phyloP scores from a whole-genome alignment of 2,888 invertebrate genomes.

The Morpho achilles region DNA sequence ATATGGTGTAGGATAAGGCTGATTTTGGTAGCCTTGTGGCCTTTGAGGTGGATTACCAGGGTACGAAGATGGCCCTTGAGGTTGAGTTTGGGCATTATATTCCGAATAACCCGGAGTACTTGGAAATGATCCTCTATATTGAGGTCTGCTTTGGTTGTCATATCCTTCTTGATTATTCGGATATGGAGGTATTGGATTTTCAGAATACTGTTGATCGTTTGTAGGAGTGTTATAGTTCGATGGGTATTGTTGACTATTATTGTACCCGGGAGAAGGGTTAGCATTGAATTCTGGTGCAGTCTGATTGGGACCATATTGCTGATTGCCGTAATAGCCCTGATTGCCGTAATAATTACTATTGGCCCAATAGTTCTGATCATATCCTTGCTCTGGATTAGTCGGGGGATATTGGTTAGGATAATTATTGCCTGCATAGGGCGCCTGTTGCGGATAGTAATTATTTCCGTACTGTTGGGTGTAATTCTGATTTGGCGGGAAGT shows the following conservation, averaged over 20 bases:
- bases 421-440: slow-evolving; percentile 50
- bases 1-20: slow-evolving; percentile 51
- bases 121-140: slow-evolving; percentile 43
- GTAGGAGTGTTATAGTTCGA: slow-evolving; percentile 51
- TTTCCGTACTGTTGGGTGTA: slow-evolving; percentile 64
- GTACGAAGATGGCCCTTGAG: slow-evolving; percentile 31
- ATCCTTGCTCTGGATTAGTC: slow-evolving; percentile 52
- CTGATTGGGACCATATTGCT: slow-evolving; percentile 56
- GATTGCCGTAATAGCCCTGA: slow-evolving; percentile 62
- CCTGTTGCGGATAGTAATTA: slow-evolving; percentile 64
- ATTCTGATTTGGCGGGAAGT: slow-evolving; percentile 72
- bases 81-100: slow-evolving; percentile 44
- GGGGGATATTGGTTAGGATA: slow-evolving; percentile 68
- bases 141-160: slow-evolving; percentile 50
- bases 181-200: slow-evolving; percentile 53
- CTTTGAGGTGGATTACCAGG: slow-evolving; percentile 40
- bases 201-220: slow-evolving; percentile 48
- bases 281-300: slow-evolving; percentile 52
- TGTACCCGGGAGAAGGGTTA: slow-evolving; percentile 47
- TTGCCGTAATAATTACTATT: slow-evolving; percentile 64
- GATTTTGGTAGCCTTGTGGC: slow-evolving; percentile 48
- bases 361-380: slow-evolving; percentile 68
- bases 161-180: slow-evolving; percentile 55
- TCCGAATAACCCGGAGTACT: slow-evolving; percentile 53
- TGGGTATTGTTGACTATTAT: slow-evolving; percentile 53